These are phyloP conservation scores for Zaprionus inermis DNA, from an alignment of 1,140 invertebrate species.

Conservation along the genomic window DNA sequence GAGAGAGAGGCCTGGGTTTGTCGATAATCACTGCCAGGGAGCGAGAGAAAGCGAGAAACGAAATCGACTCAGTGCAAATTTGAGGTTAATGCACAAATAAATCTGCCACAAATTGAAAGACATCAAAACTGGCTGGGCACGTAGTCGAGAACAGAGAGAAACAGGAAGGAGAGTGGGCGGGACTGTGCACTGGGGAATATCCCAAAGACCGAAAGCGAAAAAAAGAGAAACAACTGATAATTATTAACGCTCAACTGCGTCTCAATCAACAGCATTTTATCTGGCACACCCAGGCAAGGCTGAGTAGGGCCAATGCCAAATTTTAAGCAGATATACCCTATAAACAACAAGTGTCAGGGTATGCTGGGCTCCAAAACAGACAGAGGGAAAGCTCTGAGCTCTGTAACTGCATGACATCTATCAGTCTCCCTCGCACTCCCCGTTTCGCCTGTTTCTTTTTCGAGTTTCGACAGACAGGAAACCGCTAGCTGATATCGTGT, in stretches of 20 bases:
- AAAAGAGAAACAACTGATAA: slow-evolving; percentile 64
- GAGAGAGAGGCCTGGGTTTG: neutral
- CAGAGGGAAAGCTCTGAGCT: too few species aligned
- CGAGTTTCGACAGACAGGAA: slow-evolving; percentile 41
- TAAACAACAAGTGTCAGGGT: neutral
- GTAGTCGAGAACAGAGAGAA: slow-evolving; percentile 7
- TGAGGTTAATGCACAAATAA: slow-evolving; percentile 82
- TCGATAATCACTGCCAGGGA: slow-evolving; percentile 67
- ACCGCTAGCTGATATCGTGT: slow-evolving; percentile 73
- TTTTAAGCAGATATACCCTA: neutral
- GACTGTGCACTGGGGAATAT: slow-evolving; percentile 16
- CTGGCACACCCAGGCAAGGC: slow-evolving; percentile 48
- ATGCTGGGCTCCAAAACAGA: neutral
- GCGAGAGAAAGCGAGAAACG: slow-evolving; percentile 23
- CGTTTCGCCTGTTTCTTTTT: slow-evolving; percentile 3
- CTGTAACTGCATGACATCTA: neutral
- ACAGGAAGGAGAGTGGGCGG: neutral
- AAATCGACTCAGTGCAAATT: slow-evolving; percentile 75
- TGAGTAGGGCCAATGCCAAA: slow-evolving; percentile 6
- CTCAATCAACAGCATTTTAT: slow-evolving; percentile 82
- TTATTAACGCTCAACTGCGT: slow-evolving; percentile 80
- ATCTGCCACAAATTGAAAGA: slow-evolving; percentile 79
- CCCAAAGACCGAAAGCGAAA: slow-evolving; percentile 7
- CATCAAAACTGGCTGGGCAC: slow-evolving; percentile 62
- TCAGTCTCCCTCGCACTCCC: neutral